Conservation (phyloP, 2,113 vertebrate species). For the Pangasianodon hypophthalmus region DNA sequence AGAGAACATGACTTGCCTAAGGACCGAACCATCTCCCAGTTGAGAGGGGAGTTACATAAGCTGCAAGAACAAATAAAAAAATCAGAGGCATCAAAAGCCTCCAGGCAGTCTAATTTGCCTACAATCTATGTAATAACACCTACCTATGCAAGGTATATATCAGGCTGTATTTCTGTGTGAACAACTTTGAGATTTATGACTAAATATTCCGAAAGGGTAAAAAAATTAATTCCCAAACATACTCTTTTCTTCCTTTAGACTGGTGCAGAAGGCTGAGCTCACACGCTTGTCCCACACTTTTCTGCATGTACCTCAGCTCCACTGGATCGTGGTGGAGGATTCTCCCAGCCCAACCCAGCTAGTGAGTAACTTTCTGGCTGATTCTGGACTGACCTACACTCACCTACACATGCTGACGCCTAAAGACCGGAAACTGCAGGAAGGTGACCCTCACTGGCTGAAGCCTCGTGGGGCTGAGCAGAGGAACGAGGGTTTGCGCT, state of each 20-base stretch:
- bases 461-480: conserved; percentile 82
- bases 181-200: background rate
- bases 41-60: conserved; percentile 77
- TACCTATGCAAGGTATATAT: conserved; percentile 82
- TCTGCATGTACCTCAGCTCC: conserved; percentile 76
- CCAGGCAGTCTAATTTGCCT: conserved; percentile 67
- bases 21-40: conserved; percentile 78
- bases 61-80: conserved; percentile 72
- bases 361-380: conserved; percentile 70
- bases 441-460: conserved; percentile 81
- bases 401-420: conserved; percentile 76
- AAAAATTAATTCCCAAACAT: background rate
- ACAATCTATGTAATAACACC: conserved; percentile 87
- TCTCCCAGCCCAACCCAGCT: conserved; percentile 68
- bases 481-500: conserved; percentile 78
- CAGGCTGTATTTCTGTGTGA: background rate
- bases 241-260: conserved; percentile 56
- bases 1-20: conserved; percentile 75
- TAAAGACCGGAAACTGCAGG: conserved; percentile 75
- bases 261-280: conserved; percentile 82
- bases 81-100: conserved; percentile 63
- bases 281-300: conserved; percentile 79
- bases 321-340: conserved; percentile 84
- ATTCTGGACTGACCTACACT: conserved; percentile 74
- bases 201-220: background rate